Conservation (phyloP, 2,797 vertebrate genomes). For the Gastrophryne carolinensis region DNA sequence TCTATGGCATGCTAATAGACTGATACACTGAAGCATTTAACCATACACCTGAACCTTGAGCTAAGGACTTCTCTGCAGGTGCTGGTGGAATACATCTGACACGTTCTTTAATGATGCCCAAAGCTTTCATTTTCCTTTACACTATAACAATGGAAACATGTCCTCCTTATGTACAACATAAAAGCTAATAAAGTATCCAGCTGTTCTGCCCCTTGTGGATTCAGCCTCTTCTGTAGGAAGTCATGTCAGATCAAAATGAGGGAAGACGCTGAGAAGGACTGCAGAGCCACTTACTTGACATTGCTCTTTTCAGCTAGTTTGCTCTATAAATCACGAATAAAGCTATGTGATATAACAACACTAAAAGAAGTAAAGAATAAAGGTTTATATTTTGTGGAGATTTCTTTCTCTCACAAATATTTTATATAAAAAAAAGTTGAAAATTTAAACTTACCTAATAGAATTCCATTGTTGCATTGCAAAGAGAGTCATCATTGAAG, state of each 20-base stretch:
- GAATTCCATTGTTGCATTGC: not conserved
- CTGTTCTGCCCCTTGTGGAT: constrained; percentile 70
- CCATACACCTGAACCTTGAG: constrained; percentile 59
- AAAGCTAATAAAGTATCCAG: constrained; percentile 75
- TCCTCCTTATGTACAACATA: constrained; percentile 74
- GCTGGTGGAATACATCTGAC: constrained; percentile 66
- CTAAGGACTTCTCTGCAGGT: constrained; percentile 65
- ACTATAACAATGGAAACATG: constrained; percentile 71
- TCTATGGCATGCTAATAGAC: no score
- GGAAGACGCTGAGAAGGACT: constrained; percentile 50
- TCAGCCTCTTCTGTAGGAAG: constrained; percentile 33
- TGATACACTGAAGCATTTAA: constrained; percentile 28
- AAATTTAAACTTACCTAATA: constrained; percentile 29
- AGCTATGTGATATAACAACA: no score
- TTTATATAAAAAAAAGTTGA: not conserved
- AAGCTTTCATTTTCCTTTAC: constrained; percentile 75
- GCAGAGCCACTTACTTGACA: constrained; percentile 52
- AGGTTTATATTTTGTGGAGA: not conserved
- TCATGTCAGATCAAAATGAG: constrained; percentile 62
- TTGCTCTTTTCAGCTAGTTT: constrained; percentile 1
- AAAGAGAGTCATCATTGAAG: no score
- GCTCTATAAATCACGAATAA: not conserved
- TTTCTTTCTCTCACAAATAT: not conserved
- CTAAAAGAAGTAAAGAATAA: no score
- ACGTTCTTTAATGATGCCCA: constrained; percentile 72